Evolutionary conservation across 35 echinoderm and acorn worm species (phyloP), one percentile per base, ranked within the genome.

Genomic region (Lytechinus variegatus): DNA sequence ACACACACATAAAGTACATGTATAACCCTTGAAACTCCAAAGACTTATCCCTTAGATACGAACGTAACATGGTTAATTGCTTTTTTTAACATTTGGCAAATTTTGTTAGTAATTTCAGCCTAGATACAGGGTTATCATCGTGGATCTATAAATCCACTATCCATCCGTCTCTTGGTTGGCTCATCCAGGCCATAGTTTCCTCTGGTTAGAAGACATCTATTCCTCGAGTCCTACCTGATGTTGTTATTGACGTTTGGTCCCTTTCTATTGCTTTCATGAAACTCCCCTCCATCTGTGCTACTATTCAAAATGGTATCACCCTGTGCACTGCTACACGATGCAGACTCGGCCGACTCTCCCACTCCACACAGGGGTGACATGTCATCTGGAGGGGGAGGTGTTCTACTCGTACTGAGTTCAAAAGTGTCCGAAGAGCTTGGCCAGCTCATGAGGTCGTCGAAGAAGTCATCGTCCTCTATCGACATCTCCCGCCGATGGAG

Each of bases 391-490:
- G 88, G 28, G 29, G 29, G 88, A 54, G 88, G 88, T 9, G 88
- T 90, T 90, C 88, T 90, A 54, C 52, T 54, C 11, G 88, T 44
- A 27, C 28, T 90, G 0, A 14, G 27, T 44, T 90, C 92, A 54
- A 28, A 53, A 19, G 92, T 27, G 10, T 93, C 92, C 4, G 92
- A 54, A 4, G 92, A 93, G 54, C 92, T 93, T 33, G 92, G 53
- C 92, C 92, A 93, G 92, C 92, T 93, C 52, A 93, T 93, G 53
- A 93, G 9, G 52, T 93, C 92, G n/a, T 93, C 92, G 28, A 56
- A 93, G 53, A 55, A 93, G 8, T 93, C 92, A 14, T 93, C 92
- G 4, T 93, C 92, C n/a, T 93, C 92, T 54, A 57, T 28, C 53
- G 53, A 55, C 3, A 93, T 21, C 94, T 95, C 86, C 10, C 95